Conservation (phyloP, 2,113 vertebrate genomes). For the Chaenogobius annularis region DNA sequence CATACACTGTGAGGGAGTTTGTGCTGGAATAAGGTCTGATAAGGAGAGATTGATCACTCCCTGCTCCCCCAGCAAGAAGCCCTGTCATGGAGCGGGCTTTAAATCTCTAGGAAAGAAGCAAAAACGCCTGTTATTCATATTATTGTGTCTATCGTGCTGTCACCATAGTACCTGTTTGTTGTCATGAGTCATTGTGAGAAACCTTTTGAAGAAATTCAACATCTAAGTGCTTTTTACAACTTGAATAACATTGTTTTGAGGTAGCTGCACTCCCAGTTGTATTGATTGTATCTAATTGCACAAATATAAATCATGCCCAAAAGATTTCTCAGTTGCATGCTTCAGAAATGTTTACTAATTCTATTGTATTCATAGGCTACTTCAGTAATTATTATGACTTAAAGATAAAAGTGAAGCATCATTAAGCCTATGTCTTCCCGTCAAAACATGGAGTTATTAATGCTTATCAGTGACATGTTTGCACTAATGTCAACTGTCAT, state of each 20-base stretch:
- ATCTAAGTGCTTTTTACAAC: background rate
- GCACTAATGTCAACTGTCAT: too few species aligned
- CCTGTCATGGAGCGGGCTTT: conserved; percentile 21
- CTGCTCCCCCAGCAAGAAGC: conserved; percentile 49
- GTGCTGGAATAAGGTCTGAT: conserved; percentile 52
- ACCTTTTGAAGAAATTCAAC: background rate
- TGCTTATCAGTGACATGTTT: too few species aligned
- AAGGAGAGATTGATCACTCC: conserved; percentile 73
- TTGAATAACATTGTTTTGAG: background rate
- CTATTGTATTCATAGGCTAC: too few species aligned
- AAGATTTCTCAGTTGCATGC: background rate
- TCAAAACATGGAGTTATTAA: too few species aligned
- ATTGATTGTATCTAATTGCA: too few species aligned
- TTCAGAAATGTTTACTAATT: too few species aligned
- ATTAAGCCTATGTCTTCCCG: too few species aligned
- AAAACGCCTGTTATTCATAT: conserved; percentile 20
- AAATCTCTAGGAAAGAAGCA: background rate
- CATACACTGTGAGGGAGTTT: conserved; percentile 44
- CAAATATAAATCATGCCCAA: background rate
- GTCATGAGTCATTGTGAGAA: too few species aligned
- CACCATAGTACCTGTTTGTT: background rate
- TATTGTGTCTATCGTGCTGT: background rate
- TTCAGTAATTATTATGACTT: too few species aligned
- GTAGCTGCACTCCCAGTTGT: background rate
- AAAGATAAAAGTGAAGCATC: too few species aligned